Conservation (phyloP, 2,113 vertebrate genomes). For the Micromys minutus region DNA sequence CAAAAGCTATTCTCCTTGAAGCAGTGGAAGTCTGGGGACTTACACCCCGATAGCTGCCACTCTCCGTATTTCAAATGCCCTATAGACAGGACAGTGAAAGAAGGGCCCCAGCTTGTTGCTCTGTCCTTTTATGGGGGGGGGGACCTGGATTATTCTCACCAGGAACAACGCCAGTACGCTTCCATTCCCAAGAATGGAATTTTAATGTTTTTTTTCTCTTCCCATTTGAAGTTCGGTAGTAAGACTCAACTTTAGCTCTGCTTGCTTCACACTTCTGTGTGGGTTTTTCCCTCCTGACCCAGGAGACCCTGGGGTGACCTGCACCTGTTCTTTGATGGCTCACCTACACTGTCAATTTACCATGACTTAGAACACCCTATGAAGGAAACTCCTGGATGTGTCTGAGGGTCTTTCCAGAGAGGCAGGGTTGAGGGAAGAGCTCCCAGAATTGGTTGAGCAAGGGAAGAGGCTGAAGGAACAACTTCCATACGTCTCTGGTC, state of each 20-base stretch:
- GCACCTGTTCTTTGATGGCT: neutral
- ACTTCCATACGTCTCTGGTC: neutral
- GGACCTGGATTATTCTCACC: neutral
- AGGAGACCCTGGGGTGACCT: neutral
- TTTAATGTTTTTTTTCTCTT: neutral
- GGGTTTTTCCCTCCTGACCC: neutral
- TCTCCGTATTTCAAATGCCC: neutral
- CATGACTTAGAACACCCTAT: neutral
- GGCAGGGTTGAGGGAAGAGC: neutral
- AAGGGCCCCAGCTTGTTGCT: too few relatives aligned
- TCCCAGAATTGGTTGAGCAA: neutral
- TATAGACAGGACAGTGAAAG: neutral
- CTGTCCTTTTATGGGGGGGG: neutral
- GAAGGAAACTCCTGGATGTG: neutral
- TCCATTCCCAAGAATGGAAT: neutral
- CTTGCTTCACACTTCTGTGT: too few relatives aligned
- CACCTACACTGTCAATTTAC: neutral
- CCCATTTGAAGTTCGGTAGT: accelerated
- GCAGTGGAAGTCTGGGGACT: neutral
- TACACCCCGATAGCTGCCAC: accelerated
- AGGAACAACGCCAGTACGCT: accelerated
- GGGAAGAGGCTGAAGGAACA: neutral
- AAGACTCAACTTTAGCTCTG: too few relatives aligned
- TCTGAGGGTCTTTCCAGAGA: neutral
- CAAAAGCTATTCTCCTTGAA: too few relatives aligned